These are phyloP conservation scores for Bombus affinis DNA, from an alignment of 1,140 invertebrate species.

Conservation along the genomic window DNA sequence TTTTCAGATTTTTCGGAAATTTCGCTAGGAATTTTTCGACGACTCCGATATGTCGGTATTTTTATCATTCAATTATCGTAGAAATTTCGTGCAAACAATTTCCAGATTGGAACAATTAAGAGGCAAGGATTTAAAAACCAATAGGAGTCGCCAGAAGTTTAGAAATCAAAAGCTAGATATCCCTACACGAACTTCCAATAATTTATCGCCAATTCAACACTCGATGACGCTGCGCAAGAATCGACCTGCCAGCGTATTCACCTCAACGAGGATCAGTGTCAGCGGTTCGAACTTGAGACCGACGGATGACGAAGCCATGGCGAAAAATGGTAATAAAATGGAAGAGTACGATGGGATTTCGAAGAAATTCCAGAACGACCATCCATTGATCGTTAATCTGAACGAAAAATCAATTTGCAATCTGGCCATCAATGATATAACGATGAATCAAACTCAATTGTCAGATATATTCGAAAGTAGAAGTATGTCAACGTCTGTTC, in stretches of 20 bases:
- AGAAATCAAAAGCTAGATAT: not conserved
- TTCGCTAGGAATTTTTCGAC: not conserved
- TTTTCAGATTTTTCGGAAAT: not conserved
- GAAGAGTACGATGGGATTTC: not conserved
- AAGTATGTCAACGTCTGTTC: not conserved
- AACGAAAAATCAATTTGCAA: not conserved
- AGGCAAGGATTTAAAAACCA: accelerated
- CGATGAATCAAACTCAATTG: not conserved
- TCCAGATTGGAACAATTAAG: not conserved
- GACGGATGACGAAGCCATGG: not conserved
- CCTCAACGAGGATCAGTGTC: not conserved
- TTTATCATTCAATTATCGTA: too few relatives aligned
- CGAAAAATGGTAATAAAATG: not conserved
- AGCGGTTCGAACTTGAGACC: not conserved
- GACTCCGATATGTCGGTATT: not conserved
- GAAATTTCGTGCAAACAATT: not conserved
- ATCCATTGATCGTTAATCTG: not conserved
- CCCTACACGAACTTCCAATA: not conserved
- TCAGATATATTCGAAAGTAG: not conserved
- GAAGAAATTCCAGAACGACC: not conserved
- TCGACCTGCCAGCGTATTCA: not conserved
- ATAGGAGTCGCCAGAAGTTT: not conserved
- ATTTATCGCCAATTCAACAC: not conserved
- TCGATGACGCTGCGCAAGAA: not conserved
- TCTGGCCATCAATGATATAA: not conserved